Conservation (phyloP, 2,113 vertebrate genomes). For the Perca flavescens region DNA sequence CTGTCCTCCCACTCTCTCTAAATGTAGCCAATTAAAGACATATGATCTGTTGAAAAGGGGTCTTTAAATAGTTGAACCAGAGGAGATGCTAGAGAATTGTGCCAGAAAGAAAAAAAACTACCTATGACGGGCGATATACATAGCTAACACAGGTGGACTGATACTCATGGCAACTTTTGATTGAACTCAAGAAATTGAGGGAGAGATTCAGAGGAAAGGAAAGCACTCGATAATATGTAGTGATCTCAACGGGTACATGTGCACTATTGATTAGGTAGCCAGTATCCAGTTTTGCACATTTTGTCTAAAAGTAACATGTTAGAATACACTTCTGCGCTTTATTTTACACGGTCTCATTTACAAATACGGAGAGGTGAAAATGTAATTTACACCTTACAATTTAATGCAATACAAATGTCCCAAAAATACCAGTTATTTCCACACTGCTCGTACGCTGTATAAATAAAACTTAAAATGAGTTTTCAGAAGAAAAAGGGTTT, state of each 20-base stretch:
- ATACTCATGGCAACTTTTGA: not conserved
- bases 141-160: not conserved
- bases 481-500: not conserved
- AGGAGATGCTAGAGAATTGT: too few relatives aligned
- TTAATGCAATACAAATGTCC: not conserved
- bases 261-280: not conserved
- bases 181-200: not conserved
- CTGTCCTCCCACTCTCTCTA: not conserved
- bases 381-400: not conserved
- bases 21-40: slow-evolving; percentile 3
- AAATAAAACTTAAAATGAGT: not conserved
- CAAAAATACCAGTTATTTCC: not conserved
- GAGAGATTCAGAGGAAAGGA: not conserved
- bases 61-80: slow-evolving; percentile 15
- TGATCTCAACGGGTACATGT: not conserved
- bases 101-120: not conserved
- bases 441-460: not conserved
- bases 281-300: not conserved
- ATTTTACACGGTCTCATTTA: not conserved
- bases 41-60: not conserved
- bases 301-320: not conserved
- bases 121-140: not conserved
- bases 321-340: not conserved
- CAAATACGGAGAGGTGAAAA: too few relatives aligned
- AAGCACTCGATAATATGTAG: not conserved